These are phyloP conservation scores for Oscheius sp. DNA, from an alignment of 2,888 invertebrate genomes.

Conservation along the genomic window DNA sequence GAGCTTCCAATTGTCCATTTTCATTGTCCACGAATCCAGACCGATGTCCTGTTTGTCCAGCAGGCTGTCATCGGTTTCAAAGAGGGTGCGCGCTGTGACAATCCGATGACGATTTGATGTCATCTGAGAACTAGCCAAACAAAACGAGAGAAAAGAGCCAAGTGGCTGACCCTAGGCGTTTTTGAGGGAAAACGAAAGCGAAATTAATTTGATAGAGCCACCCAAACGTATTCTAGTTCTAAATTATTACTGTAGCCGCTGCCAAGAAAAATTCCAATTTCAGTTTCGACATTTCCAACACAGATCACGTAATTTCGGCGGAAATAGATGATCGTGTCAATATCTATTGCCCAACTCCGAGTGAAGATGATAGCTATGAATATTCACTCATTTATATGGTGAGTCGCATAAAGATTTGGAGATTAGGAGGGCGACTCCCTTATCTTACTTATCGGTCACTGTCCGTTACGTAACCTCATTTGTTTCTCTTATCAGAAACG, in stretches of 20 bases:
- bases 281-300: slow-evolving; percentile 67
- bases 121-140: slow-evolving; percentile 19
- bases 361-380: slow-evolving; percentile 53
- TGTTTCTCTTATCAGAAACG: not conserved
- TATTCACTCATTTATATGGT: slow-evolving; percentile 66
- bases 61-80: slow-evolving; percentile 22
- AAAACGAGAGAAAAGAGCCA: no score
- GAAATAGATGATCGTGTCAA: slow-evolving; percentile 65
- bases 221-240: no score
- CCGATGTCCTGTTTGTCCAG: slow-evolving; percentile 2
- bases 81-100: not conserved
- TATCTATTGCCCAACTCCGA: slow-evolving; percentile 61
- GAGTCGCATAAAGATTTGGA: slow-evolving; percentile 31
- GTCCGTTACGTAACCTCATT: slow-evolving; percentile 24
- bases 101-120: slow-evolving; percentile 14
- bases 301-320: slow-evolving; percentile 65
- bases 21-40: not conserved
- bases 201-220: no score
- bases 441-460: no score
- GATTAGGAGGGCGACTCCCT: not conserved
- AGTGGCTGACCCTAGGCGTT: no score
- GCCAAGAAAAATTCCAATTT: slow-evolving; percentile 27
- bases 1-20: not conserved
- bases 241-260: no score
- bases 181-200: no score